A percentile compares a stretch with the other conserved stretches of the same genome.
Evolutionary conservation across 2,888 invertebrate genomes (phyloP).

Genomic region (Heliconius aoede): DNA sequence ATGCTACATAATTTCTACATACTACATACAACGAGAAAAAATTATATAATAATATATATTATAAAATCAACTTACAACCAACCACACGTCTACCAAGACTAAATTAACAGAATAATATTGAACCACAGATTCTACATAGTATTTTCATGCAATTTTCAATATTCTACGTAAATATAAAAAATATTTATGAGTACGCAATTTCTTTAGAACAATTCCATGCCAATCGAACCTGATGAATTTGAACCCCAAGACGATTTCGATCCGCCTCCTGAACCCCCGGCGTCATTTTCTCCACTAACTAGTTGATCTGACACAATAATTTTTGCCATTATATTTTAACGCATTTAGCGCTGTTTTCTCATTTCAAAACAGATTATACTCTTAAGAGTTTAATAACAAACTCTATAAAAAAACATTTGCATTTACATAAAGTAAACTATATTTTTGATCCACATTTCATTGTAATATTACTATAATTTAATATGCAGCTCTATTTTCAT

Average conservation of each 20-base stretch:
- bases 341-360: neutral
- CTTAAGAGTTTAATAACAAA: too few relatives aligned
- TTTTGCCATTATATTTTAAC: constrained; percentile 9
- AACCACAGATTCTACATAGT: neutral
- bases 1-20: neutral
- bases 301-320: constrained; percentile 69
- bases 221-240: constrained; percentile 77
- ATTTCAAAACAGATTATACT: neutral
- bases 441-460: neutral
- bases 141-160: constrained; percentile 12
- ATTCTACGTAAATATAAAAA: neutral
- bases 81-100: neutral
- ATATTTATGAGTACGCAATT: neutral
- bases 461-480: neutral
- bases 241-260: constrained; percentile 72
- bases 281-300: constrained; percentile 74
- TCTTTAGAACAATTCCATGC: constrained; percentile 52
- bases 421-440: too few relatives aligned
- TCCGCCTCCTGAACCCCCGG: constrained; percentile 67
- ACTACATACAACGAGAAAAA: neutral
- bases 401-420: too few relatives aligned
- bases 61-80: neutral
- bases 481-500: constrained; percentile 35
- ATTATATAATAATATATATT: neutral
- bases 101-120: neutral